Percentiles rank a stretch among this genome's conserved stretches.
Conservation (phyloP, 2,113 vertebrate species). For the Sakesphorus luctuosus region DNA sequence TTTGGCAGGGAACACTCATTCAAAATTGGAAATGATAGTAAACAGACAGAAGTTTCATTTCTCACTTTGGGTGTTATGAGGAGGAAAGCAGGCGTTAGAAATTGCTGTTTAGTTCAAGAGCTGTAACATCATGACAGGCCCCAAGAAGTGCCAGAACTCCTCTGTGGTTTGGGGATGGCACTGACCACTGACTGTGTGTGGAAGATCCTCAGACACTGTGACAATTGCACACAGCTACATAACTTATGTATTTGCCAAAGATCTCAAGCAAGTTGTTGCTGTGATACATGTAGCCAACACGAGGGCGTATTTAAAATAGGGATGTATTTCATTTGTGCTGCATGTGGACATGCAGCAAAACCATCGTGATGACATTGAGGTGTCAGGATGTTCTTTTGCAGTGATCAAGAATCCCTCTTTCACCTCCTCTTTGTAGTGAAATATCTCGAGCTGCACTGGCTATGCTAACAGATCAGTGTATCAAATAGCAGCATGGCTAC, state of each 20-base stretch:
- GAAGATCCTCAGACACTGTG: background rate
- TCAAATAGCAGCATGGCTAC: background rate
- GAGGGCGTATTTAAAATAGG: background rate
- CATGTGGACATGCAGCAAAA: background rate
- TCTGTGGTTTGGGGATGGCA: accelerated
- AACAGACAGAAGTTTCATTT: background rate
- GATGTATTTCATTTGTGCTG: background rate
- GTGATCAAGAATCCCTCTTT: background rate
- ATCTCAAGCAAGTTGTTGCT: background rate
- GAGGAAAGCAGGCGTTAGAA: background rate
- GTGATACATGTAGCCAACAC: background rate
- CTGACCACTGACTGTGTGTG: background rate
- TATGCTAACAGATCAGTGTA: background rate
- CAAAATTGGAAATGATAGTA: background rate
- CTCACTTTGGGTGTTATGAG: accelerated
- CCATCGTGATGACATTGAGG: background rate
- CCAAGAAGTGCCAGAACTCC: background rate
- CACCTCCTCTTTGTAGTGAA: background rate
- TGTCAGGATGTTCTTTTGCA: background rate
- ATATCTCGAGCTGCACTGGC: background rate
- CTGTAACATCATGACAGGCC: accelerated
- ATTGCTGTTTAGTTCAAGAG: background rate
- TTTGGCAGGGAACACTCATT: background rate
- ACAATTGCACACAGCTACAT: background rate
- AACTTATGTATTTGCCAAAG: background rate